phyloP scores from a whole-genome alignment of 1,140 invertebrate genomes.

The Arion vulgaris region DNA sequence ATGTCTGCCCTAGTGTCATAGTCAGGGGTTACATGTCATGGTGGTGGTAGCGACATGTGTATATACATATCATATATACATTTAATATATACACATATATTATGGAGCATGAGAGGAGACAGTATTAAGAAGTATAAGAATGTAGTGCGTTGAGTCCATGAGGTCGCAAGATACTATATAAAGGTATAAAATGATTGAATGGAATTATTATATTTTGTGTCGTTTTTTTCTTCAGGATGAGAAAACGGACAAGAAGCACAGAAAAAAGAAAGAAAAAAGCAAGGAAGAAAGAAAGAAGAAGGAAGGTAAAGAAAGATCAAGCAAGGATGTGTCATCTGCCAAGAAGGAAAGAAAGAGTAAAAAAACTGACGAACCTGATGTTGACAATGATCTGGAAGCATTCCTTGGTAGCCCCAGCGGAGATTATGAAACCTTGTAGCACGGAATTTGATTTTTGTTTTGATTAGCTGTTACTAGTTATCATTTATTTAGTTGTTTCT shows the following conservation, averaged over 20 bases:
- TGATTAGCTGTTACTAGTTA: too few species aligned
- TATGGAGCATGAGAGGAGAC: too few species aligned
- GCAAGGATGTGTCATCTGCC: slow-evolving; percentile 66
- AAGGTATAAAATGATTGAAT: too few species aligned
- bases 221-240: slow-evolving; percentile 72
- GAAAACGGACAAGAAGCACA: slow-evolving; percentile 70
- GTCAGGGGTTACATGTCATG: too few species aligned
- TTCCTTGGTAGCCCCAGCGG: slow-evolving; percentile 73
- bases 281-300: slow-evolving; percentile 73
- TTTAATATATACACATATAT: too few species aligned
- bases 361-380: slow-evolving; percentile 67
- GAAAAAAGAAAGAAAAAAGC: slow-evolving; percentile 69
- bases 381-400: slow-evolving; percentile 78
- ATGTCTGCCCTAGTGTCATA: too few species aligned
- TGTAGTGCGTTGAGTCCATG: too few species aligned
- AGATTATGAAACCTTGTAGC: slow-evolving; percentile 57
- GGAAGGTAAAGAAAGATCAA: slow-evolving; percentile 67
- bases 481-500: neutral
- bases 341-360: slow-evolving; percentile 66
- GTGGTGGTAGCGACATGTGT: too few species aligned
- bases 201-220: too few species aligned
- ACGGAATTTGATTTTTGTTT: neutral
- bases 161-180: too few species aligned
- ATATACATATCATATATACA: too few species aligned
- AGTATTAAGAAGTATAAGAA: too few species aligned